Conservation (phyloP, 1,140 invertebrate genomes). For the Tetraneura akinire region DNA sequence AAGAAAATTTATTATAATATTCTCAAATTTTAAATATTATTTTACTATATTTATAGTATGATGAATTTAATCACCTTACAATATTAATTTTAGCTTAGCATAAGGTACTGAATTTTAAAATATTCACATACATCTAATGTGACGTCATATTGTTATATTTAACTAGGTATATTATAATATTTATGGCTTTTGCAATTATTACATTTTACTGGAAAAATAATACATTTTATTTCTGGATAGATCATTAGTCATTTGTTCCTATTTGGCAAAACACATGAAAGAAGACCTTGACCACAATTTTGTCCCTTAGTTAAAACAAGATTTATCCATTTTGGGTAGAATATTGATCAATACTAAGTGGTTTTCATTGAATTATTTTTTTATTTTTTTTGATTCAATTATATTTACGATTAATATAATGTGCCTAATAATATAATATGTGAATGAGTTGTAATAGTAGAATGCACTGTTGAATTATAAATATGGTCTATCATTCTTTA, state of each 20-base stretch:
- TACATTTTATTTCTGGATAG: neutral
- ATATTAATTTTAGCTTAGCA: too few relatives aligned
- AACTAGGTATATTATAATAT: too few relatives aligned
- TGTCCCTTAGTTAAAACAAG: constrained; percentile 34
- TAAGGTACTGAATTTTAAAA: too few relatives aligned
- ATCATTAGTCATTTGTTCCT: constrained; percentile 14
- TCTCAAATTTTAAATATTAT: too few relatives aligned
- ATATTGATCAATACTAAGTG: neutral
- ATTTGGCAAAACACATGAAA: neutral
- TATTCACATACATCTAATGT: too few relatives aligned
- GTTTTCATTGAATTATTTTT: constrained; percentile 21
- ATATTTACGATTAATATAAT: too few relatives aligned
- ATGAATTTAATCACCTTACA: too few relatives aligned
- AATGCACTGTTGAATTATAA: constrained; percentile 22
- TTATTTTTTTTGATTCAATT: neutral
- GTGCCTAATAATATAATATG: too few relatives aligned
- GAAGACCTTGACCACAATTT: constrained; percentile 30
- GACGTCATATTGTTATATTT: neutral
- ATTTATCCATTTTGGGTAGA: constrained; percentile 18
- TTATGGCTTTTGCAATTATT: neutral
- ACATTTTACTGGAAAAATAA: neutral
- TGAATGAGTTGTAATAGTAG: neutral
- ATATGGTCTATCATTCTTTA: too few relatives aligned
- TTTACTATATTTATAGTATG: too few relatives aligned
- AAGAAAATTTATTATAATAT: too few relatives aligned